Conservation (phyloP, 2,888 invertebrate genomes). For the Aleiodes leptofemur region DNA sequence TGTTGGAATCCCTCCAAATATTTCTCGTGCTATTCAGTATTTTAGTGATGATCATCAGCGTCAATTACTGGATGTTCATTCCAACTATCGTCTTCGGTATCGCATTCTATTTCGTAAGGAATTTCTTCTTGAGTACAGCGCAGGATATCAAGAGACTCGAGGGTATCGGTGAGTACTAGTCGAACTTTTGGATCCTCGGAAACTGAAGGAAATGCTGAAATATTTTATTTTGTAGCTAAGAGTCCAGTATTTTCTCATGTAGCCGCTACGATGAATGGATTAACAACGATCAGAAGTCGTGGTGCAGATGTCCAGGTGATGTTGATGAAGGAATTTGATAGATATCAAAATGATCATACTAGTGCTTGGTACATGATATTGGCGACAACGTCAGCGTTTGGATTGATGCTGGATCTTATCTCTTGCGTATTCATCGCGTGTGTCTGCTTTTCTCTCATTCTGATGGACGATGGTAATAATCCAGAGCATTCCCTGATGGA, state of each 20-base stretch:
- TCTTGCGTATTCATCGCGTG: conserved; percentile 82
- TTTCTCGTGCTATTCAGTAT: conserved; percentile 75
- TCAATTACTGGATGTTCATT: conserved; percentile 82
- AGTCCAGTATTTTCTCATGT: conserved; percentile 96
- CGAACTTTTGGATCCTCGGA: background rate
- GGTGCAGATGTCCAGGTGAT: conserved; percentile 80
- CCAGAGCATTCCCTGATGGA: no score
- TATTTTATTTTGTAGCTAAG: conserved; percentile 74
- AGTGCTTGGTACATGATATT: conserved; percentile 83
- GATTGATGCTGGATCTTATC: conserved; percentile 84
- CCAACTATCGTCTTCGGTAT: conserved; percentile 79
- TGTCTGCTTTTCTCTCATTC: conserved; percentile 81
- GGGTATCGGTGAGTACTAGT: conserved; percentile 74
- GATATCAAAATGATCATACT: conserved; percentile 82
- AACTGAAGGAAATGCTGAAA: conserved; percentile 21
- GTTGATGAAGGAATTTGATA: conserved; percentile 85
- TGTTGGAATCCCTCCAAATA: conserved; percentile 78
- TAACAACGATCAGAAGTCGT: conserved; percentile 91
- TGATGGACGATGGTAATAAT: conserved; percentile 77
- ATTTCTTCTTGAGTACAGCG: conserved; percentile 82
- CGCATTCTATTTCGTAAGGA: conserved; percentile 80
- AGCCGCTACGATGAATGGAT: conserved; percentile 88
- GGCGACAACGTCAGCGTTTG: conserved; percentile 82
- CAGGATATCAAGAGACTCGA: conserved; percentile 83
- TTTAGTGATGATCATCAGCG: conserved; percentile 76